Percentiles rank a stretch among this genome's conserved stretches.
These are phyloP conservation scores for Cerastoderma edule DNA, from an alignment of 2,888 invertebrate genomes.

Conservation along the genomic window DNA sequence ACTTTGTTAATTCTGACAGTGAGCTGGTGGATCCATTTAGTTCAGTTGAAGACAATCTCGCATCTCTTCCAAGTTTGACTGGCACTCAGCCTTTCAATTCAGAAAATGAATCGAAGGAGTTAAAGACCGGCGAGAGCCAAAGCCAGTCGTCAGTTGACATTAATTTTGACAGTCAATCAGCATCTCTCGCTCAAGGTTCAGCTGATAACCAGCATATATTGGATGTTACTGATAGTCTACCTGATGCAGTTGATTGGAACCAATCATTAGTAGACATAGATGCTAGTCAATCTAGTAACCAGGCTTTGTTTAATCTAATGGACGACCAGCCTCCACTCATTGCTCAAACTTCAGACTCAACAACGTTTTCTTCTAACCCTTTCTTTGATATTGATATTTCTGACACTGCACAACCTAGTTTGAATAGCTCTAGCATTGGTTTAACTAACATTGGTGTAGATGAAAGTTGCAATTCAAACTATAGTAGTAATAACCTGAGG, in stretches of 20 bases:
- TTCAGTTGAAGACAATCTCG: constrained; percentile 33
- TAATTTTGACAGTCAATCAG: no score
- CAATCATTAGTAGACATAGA: no score
- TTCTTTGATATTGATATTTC: constrained; percentile 14
- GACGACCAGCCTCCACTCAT: no score
- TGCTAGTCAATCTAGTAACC: no score
- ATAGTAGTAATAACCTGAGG: not conserved
- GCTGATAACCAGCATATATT: not conserved
- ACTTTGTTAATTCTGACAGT: constrained; percentile 47
- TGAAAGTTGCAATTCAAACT: not conserved
- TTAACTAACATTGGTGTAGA: not conserved
- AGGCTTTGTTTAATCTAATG: no score
- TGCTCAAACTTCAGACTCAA: not conserved
- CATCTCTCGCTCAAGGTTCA: no score
- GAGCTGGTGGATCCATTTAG: constrained; percentile 50
- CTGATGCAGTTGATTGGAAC: not conserved
- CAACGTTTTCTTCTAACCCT: constrained; percentile 11
- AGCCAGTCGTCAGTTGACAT: no score
- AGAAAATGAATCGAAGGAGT: not conserved
- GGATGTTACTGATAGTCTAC: not conserved
- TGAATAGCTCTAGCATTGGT: not conserved
- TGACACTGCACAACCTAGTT: constrained; percentile 7
- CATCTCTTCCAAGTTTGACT: constrained; percentile 4
- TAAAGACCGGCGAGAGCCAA: no score
- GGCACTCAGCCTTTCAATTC: not conserved